Conservation (phyloP, 2,797 vertebrate species). For the Scomberomorus guttatus region DNA sequence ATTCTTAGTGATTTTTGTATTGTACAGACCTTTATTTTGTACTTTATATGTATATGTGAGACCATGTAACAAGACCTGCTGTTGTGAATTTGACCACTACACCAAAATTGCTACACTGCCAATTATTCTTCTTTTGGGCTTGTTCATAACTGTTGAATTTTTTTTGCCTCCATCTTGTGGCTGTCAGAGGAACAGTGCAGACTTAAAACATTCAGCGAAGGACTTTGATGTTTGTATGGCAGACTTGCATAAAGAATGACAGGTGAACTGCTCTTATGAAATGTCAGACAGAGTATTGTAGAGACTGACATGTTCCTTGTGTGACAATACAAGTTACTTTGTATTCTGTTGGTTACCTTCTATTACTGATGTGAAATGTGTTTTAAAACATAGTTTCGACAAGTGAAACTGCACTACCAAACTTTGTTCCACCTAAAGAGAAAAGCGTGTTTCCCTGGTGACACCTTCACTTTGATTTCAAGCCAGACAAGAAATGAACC, state of each 20-base stretch:
- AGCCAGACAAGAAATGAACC: conserved; percentile 28
- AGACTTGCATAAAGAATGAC: neutral
- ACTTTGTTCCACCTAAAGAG: neutral
- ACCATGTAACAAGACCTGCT: neutral
- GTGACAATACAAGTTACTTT: neutral
- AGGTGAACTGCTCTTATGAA: neutral
- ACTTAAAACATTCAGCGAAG: neutral
- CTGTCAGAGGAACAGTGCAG: neutral
- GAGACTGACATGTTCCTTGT: neutral
- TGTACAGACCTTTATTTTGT: neutral
- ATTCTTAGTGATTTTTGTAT: no score
- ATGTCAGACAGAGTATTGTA: neutral
- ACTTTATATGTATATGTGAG: neutral
- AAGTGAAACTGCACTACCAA: neutral
- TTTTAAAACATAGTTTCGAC: neutral
- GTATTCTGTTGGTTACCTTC: neutral
- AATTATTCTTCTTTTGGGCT: neutral
- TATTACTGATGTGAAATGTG: neutral
- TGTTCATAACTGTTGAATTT: neutral
- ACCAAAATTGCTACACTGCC: neutral
- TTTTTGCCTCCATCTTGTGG: neutral
- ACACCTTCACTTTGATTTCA: conserved; percentile 3
- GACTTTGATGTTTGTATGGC: neutral
- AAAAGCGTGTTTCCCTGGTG: neutral
- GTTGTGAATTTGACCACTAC: no score